Conservation (phyloP, 2,797 vertebrate genomes). For the Antrozous pallidus region DNA sequence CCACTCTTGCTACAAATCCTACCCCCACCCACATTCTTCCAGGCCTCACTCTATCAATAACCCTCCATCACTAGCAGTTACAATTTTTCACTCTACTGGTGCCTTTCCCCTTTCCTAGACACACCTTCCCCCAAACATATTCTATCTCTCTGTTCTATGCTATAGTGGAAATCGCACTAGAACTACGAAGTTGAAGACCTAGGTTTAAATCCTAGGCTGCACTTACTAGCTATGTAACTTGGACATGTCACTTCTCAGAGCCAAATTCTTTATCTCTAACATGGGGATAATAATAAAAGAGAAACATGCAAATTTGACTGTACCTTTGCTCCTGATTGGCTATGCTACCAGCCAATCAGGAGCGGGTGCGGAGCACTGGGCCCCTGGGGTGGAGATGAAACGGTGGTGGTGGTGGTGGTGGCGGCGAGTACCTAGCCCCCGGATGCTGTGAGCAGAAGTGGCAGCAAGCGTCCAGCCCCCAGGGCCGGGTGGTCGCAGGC, state of each 20-base stretch:
- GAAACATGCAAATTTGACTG: too few species aligned
- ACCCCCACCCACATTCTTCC: not conserved
- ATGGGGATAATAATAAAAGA: not conserved
- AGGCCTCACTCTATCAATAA: not conserved
- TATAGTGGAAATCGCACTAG: not conserved
- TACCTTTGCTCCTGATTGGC: too few species aligned
- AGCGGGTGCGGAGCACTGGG: too few species aligned
- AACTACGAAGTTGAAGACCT: not conserved
- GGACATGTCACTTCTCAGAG: not conserved
- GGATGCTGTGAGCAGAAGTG: too few species aligned
- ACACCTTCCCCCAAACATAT: not conserved
- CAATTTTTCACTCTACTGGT: not conserved
- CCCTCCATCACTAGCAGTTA: not conserved
- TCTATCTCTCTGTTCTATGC: constrained; percentile 2
- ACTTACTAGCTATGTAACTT: constrained; percentile 22
- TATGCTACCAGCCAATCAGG: too few species aligned
- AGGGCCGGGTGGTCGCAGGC: too few species aligned
- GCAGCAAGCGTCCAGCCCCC: too few species aligned
- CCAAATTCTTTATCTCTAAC: not conserved
- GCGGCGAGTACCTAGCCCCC: too few species aligned
- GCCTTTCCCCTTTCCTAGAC: not conserved
- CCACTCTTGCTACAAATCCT: not conserved
- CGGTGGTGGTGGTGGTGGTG: too few species aligned
- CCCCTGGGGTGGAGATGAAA: too few species aligned
- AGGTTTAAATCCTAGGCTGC: constrained; percentile 1